Conservation (phyloP, 2,113 vertebrate species). For the Phodopus roborovskii region DNA sequence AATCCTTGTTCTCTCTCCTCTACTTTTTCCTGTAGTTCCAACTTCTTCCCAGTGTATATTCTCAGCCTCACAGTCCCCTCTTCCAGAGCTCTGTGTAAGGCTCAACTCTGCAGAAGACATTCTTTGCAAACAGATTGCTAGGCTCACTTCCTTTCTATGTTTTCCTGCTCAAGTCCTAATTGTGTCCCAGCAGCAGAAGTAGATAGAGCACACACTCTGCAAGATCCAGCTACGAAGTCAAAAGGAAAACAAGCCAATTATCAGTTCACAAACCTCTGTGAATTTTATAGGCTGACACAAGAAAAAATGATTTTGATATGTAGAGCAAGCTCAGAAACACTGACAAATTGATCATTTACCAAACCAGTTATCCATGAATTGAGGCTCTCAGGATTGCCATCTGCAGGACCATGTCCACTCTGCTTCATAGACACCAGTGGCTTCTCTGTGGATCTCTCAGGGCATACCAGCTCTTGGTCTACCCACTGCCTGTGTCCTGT, state of each 20-base stretch:
- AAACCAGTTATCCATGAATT: neutral
- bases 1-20: neutral
- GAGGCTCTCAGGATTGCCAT: neutral
- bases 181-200: neutral
- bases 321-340: neutral
- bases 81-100: neutral
- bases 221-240: constrained; percentile 1
- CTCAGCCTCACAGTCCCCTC: neutral
- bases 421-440: neutral
- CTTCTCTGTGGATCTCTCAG: neutral
- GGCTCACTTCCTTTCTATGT: neutral
- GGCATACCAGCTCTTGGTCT: neutral
- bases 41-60: neutral
- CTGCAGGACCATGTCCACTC: neutral
- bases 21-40: neutral
- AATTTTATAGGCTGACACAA: neutral
- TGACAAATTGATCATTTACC: neutral
- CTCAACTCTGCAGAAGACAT: neutral
- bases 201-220: neutral
- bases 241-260: constrained; percentile 51
- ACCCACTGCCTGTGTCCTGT: neutral
- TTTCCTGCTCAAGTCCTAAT: neutral
- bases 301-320: neutral
- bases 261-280: neutral
- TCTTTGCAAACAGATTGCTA: rapidly evolving